Evolutionary conservation across 1,140 invertebrate species (phyloP), one percentile per base, ranked within the genome.

Genomic region (Gryllus bimaculatus): DNA sequence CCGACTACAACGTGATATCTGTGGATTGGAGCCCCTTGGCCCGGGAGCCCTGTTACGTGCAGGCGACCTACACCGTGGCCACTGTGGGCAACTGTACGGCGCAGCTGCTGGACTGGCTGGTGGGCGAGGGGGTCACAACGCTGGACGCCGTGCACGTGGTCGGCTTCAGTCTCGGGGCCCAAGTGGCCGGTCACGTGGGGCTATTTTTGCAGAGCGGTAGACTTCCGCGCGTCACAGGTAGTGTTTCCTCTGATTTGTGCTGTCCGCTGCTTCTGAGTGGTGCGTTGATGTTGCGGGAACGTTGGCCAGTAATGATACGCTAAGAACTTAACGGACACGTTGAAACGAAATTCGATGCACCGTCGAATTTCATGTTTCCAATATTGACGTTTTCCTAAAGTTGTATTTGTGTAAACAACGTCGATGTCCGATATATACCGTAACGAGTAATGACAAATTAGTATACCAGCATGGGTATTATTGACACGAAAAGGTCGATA

Each of bases 21-120:
- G 86, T 91, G 0, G 90, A 92, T 82, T 92, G 90, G 88, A 87
- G 88, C 20, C 87, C 88, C 73, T 85, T 92, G 82, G 88, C 89
- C 6, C 86, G 86, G 80, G 87, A 87, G 1, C 88, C 88, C 20
- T 92, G 90, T 83, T 92, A 92, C 81, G n/a, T 87, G 0, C 81
- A 87, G 49, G 89, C 90, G 0, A 87, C 89, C 0, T 79, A 82
- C 12, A 91, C 91, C 82, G 86, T 89, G 0, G 86, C 88, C 7
- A 80, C 88, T 8, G 89, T 89, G 0, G 90, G 88, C 26, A 87
- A 85, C 78, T 91, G 90, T 80, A 84, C 87, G 0, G 83, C 83
- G 47, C 39, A 81, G 47, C 78, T 85, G 8, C 76, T 83, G 12
- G 78, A 82, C 20, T 75, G 74, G 48, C 76, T 83, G 48, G 74